These are phyloP conservation scores for Ophiothrix spiculata DNA, from an alignment of 35 echinoderm and acorn worm genomes.

Conservation along the genomic window DNA sequence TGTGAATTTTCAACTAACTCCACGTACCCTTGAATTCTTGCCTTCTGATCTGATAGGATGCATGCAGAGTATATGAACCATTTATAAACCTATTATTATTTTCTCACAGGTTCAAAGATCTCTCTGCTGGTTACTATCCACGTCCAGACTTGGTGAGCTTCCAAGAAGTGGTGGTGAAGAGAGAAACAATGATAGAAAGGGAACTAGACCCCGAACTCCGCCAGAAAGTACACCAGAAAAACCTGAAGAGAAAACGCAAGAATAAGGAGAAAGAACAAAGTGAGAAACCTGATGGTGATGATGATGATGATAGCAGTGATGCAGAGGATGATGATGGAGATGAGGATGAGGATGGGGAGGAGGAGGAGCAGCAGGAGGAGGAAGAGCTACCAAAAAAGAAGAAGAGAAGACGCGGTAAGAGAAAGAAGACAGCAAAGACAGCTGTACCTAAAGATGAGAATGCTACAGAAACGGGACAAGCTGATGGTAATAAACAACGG, in stretches of 20 bases:
- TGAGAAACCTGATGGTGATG: neutral
- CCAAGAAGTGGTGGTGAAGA: neutral
- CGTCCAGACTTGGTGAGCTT: slow-evolving; percentile 40
- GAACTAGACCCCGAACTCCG: neutral
- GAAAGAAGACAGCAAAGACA: neutral
- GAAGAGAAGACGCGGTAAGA: neutral
- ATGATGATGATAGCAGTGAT: neutral
- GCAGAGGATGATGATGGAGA: neutral
- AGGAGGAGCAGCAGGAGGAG: slow-evolving; percentile 7
- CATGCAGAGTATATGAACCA: no score
- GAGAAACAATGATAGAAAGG: neutral
- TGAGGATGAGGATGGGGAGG: slow-evolving; percentile 36
- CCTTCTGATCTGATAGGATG: no score
- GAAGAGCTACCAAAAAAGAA: slow-evolving; percentile 20
- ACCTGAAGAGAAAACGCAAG: slow-evolving; percentile 16
- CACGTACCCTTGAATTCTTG: no score
- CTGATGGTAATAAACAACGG: slow-evolving; percentile 1
- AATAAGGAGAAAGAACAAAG: neutral
- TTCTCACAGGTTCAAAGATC: slow-evolving; percentile 49
- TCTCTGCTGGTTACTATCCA: slow-evolving; percentile 51
- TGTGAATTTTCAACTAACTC: no score
- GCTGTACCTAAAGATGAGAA: neutral
- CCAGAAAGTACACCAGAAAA: slow-evolving; percentile 17
- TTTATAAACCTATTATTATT: no score
- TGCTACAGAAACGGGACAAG: slow-evolving; percentile 10